Percentiles rank a stretch among this genome's conserved stretches.
Evolutionary conservation across 1,140 invertebrate species (phyloP).

Genomic region (Drosophila ohnishii): DNA sequence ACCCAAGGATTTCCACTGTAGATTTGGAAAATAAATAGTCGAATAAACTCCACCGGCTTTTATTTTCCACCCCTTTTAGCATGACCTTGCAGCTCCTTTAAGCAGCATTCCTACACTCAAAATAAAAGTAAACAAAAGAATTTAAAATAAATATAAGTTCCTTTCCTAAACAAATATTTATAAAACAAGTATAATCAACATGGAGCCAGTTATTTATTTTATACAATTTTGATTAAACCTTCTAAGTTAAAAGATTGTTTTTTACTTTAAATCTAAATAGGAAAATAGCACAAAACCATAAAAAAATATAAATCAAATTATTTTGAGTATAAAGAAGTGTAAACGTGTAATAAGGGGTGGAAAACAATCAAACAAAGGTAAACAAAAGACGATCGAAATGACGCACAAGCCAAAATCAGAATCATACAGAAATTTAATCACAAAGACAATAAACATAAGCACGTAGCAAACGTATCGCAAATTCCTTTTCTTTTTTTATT

Average conservation of each 20-base stretch:
- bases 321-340: neutral
- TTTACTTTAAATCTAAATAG: too few relatives aligned
- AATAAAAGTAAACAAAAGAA: neutral
- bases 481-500: too few relatives aligned
- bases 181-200: neutral
- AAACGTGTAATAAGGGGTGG: neutral
- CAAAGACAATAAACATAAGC: constrained; percentile 1
- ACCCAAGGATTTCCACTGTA: neutral
- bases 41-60: constrained; percentile 4
- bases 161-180: too few relatives aligned
- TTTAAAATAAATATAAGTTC: too few relatives aligned
- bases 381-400: constrained; percentile 1
- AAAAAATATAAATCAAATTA: neutral
- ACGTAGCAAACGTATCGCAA: neutral
- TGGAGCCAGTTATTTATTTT: too few relatives aligned
- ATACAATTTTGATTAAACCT: too few relatives aligned
- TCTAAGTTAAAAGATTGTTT: too few relatives aligned
- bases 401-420: constrained; percentile 4
- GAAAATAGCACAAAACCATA: too few relatives aligned
- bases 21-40: neutral
- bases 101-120: neutral
- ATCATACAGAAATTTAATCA: neutral
- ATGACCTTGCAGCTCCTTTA: constrained; percentile 30
- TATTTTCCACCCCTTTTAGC: constrained; percentile 7
- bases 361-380: constrained; percentile 6